Evolutionary conservation across 2,797 vertebrate species (phyloP).

Genomic region (Gobionotothen gibberifrons): DNA sequence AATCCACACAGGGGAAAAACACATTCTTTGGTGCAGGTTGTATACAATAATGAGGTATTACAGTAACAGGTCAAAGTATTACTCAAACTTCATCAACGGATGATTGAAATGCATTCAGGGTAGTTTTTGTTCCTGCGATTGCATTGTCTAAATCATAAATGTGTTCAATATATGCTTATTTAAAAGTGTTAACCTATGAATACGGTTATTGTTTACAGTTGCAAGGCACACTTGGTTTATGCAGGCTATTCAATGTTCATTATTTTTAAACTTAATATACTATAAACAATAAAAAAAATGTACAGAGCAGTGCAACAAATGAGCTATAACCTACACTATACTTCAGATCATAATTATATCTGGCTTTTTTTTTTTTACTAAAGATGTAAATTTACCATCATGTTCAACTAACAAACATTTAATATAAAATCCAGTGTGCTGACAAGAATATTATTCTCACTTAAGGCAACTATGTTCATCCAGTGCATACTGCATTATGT

Average conservation of each 20-base stretch:
- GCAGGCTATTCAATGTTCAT: neutral
- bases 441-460: neutral
- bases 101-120: conserved; percentile 33
- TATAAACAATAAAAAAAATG: conserved; percentile 3
- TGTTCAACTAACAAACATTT: neutral
- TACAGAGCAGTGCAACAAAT: conserved; percentile 29
- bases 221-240: conserved; percentile 48
- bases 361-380: neutral
- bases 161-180: conserved; percentile 10
- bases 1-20: conserved; percentile 14
- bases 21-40: conserved; percentile 60
- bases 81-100: conserved; percentile 13
- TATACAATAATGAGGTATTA: conserved; percentile 62
- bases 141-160: conserved; percentile 26
- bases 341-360: neutral
- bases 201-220: conserved; percentile 22
- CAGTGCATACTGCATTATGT: conserved; percentile 15
- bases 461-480: conserved; percentile 26
- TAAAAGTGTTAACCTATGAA: conserved; percentile 44
- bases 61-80: conserved; percentile 16
- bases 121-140: conserved; percentile 7
- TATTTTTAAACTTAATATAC: neutral
- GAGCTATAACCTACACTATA: conserved; percentile 15
- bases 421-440: conserved; percentile 17
- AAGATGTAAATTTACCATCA: neutral